phyloP scores from a whole-genome alignment of 2,888 invertebrate species.

The Zele albiditarsus region DNA sequence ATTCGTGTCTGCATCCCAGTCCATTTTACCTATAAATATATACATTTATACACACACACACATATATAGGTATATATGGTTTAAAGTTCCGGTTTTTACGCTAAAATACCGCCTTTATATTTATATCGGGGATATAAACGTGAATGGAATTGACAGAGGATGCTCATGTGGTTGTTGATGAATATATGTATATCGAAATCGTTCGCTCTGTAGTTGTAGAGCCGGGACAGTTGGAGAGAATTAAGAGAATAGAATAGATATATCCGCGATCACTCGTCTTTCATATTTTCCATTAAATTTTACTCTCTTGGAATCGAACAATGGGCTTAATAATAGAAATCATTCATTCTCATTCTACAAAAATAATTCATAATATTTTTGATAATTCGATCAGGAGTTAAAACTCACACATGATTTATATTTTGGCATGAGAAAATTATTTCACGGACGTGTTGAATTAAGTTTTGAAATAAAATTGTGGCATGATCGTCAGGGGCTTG shows the following conservation, averaged over 20 bases:
- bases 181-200: neutral
- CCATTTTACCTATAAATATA: neutral
- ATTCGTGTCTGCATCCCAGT: constrained; percentile 48
- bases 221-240: neutral
- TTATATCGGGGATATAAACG: constrained; percentile 16
- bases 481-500: no score
- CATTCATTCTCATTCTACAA: neutral
- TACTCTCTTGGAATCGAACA: neutral
- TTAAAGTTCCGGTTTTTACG: neutral
- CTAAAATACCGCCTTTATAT: constrained; percentile 13
- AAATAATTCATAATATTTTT: no score
- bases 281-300: neutral
- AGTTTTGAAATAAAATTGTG: neutral
- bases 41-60: no score
- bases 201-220: neutral
- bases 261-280: neutral
- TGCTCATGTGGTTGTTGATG: neutral
- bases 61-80: neutral
- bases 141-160: neutral
- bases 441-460: neutral
- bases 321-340: neutral
- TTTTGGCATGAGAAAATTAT: neutral
- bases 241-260: neutral
- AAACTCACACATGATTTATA: neutral
- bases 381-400: no score